Percentiles rank a stretch among this genome's conserved stretches.
These are phyloP conservation scores for Gryon sp. DNA, from an alignment of 1,140 invertebrate genomes.

Conservation along the genomic window DNA sequence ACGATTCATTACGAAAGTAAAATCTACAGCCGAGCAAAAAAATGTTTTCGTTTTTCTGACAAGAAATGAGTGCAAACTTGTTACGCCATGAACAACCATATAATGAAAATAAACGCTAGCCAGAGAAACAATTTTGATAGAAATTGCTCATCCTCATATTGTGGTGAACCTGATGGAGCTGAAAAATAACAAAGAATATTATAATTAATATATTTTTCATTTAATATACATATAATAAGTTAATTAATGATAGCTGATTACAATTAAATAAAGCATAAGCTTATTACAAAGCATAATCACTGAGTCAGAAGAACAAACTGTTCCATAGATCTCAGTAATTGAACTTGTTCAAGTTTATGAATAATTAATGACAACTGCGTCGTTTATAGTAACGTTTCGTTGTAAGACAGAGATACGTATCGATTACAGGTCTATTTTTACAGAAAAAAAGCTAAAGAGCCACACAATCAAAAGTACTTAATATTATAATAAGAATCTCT, in stretches of 20 bases:
- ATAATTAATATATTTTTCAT: too few species aligned
- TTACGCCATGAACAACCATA: constrained; percentile 95
- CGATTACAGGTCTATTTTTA: constrained; percentile 45
- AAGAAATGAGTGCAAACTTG: constrained; percentile 50
- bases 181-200: constrained; percentile 69
- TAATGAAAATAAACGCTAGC: constrained; percentile 93
- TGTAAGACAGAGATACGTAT: constrained; percentile 21
- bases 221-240: too few species aligned
- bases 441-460: too few species aligned
- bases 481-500: too few species aligned
- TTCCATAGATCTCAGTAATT: constrained; percentile 31
- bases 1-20: constrained; percentile 9
- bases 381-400: constrained; percentile 29
- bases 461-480: constrained; percentile 7
- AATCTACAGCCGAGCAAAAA: neutral
- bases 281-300: constrained; percentile 27
- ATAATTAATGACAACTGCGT: constrained; percentile 17
- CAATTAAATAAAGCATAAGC: neutral
- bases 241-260: too few species aligned
- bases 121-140: constrained; percentile 96
- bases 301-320: constrained; percentile 4
- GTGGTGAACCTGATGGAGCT: constrained; percentile 90
- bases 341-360: constrained; percentile 39
- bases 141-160: constrained; percentile 94
- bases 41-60: constrained; percentile 6